phyloP scores from a whole-genome alignment of 2,797 vertebrate genomes.

The Gephyroberyx darwinii region DNA sequence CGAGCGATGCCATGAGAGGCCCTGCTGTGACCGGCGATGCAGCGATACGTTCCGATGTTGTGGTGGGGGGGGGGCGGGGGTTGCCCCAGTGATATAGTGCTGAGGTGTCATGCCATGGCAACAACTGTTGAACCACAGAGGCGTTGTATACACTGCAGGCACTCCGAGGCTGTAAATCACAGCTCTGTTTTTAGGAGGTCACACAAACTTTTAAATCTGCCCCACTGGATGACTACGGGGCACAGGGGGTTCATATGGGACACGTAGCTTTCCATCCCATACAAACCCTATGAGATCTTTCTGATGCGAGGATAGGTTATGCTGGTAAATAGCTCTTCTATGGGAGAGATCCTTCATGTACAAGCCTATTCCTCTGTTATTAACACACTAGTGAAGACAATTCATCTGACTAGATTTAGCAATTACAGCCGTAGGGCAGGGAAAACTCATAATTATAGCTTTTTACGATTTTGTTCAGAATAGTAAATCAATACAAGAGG shows the following conservation, averaged over 20 bases:
- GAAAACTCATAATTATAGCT: background rate
- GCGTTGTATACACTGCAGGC: constrained; percentile 64
- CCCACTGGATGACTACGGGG: constrained; percentile 2
- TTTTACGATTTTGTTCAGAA: background rate
- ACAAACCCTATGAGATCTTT: constrained; percentile 13
- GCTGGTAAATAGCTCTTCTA: too few relatives aligned
- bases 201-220: constrained; percentile 43
- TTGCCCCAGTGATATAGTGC: constrained; percentile 61
- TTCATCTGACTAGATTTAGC: background rate
- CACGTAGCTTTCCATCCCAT: constrained; percentile 2
- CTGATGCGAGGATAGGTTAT: background rate
- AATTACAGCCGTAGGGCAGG: background rate
- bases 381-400: background rate
- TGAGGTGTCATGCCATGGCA: constrained; percentile 60
- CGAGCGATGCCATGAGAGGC: constrained; percentile 26
- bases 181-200: constrained; percentile 60
- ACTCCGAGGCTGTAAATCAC: constrained; percentile 69
- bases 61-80: constrained; percentile 1
- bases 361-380: background rate
- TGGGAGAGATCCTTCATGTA: background rate
- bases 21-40: constrained; percentile 44
- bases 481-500: background rate
- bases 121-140: constrained; percentile 61
- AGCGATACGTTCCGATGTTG: constrained; percentile 43
- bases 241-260: constrained; percentile 24